Percentiles rank a stretch among this genome's conserved stretches.
phyloP scores from a whole-genome alignment of 2,113 vertebrate species.

The Prunella himalayana region DNA sequence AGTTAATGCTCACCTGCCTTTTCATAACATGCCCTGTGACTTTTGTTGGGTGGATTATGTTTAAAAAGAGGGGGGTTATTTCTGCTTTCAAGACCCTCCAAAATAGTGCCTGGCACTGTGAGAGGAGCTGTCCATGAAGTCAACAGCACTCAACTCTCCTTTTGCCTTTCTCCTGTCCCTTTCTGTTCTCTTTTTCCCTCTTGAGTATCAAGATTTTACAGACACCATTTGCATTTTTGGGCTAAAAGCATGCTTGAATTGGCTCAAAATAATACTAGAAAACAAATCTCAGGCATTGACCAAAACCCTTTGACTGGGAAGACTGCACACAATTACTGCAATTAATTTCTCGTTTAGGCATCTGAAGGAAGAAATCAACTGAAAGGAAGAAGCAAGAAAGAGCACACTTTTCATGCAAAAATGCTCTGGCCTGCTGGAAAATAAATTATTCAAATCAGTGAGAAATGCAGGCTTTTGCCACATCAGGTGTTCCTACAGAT shows the following conservation, averaged over 20 bases:
- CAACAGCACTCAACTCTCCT: neutral
- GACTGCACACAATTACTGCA: neutral
- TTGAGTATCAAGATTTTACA: neutral
- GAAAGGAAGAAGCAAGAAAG: neutral
- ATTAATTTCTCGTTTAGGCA: neutral
- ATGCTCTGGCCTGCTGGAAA: neutral
- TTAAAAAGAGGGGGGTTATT: neutral
- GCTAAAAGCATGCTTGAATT: neutral
- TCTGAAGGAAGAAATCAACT: neutral
- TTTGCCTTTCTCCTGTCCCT: neutral
- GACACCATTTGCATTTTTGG: neutral
- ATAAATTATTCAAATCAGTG: neutral
- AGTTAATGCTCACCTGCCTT: neutral
- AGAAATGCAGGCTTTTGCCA: neutral
- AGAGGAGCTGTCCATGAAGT: neutral
- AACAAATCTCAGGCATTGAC: neutral
- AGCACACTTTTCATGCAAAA: neutral
- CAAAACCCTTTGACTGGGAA: neutral
- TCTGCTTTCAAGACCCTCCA: neutral
- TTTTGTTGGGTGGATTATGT: neutral
- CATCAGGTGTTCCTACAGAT: neutral
- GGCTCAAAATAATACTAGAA: neutral
- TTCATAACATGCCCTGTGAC: neutral
- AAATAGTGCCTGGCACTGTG: neutral
- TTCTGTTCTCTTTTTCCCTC: neutral